phyloP scores from a whole-genome alignment of 2,797 vertebrate genomes.

The Megaceryle alcyon region DNA sequence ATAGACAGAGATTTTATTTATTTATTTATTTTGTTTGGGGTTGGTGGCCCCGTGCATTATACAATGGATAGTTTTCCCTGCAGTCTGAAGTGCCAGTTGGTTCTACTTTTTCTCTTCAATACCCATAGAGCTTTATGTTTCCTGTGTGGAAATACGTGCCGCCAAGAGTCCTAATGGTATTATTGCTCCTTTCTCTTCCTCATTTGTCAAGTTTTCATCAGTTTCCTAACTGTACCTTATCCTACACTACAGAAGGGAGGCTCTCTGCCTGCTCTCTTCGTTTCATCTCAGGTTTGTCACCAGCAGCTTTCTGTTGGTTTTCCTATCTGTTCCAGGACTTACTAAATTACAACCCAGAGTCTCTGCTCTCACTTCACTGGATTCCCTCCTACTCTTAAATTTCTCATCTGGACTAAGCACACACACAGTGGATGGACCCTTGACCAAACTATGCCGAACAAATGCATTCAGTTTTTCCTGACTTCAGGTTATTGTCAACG shows the following conservation, averaged over 20 bases:
- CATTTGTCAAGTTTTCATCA: neutral
- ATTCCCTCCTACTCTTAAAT: neutral
- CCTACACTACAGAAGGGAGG: neutral
- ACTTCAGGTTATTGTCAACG: neutral
- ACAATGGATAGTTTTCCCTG: neutral
- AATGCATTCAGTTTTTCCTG: neutral
- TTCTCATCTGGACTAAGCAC: neutral
- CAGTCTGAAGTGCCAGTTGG: neutral
- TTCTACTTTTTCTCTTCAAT: neutral
- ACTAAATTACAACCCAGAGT: neutral
- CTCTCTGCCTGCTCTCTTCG: neutral
- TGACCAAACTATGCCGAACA: neutral
- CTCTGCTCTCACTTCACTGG: neutral
- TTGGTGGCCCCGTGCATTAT: neutral
- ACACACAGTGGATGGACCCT: rapidly evolving
- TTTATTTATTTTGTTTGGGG: neutral
- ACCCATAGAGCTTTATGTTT: neutral
- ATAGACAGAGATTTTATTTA: rapidly evolving
- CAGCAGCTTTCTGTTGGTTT: neutral
- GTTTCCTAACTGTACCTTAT: neutral
- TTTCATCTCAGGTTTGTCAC: neutral
- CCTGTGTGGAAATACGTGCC: neutral
- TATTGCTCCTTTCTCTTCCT: neutral
- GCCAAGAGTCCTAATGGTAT: neutral
- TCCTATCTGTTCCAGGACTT: neutral